Evolutionary conservation across 2,888 invertebrate genomes (phyloP).

Genomic region (Carabus problematicus): DNA sequence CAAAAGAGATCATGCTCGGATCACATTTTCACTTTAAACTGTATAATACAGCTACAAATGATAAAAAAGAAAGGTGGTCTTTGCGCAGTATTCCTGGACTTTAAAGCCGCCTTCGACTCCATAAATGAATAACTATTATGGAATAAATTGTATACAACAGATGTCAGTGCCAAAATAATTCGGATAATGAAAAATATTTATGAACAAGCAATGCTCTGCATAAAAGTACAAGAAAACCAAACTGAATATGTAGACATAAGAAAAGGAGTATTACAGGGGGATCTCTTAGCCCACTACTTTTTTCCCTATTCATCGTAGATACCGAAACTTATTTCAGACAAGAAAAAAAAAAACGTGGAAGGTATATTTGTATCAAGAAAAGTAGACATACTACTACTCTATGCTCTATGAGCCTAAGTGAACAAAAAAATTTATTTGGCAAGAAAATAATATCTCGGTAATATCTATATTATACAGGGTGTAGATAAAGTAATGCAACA

Average conservation of each 20-base stretch:
- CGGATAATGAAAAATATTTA: background rate
- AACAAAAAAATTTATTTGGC: too few species aligned
- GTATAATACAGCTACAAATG: constrained; percentile 4
- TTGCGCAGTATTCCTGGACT: constrained; percentile 6
- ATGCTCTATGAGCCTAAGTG: too few species aligned
- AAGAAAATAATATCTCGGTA: too few species aligned
- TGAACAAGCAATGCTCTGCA: background rate
- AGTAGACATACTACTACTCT: too few species aligned
- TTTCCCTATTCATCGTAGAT: background rate
- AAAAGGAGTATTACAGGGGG: constrained; percentile 10
- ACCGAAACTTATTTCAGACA: background rate
- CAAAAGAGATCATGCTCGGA: constrained; percentile 4
- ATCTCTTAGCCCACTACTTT: constrained; percentile 2
- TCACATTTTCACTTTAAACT: background rate
- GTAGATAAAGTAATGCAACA: too few species aligned
- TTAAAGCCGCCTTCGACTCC: background rate
- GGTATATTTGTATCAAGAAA: too few species aligned
- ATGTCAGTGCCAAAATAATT: constrained; percentile 2
- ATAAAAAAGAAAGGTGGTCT: background rate
- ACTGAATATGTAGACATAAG: too few species aligned
- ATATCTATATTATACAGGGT: too few species aligned
- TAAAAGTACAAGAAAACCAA: background rate
- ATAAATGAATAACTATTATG: too few species aligned
- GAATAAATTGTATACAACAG: background rate
- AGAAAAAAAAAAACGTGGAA: too few species aligned